Base-by-base conservation (phyloP, 2,113 vertebrate species). In the Erythrolamprus reginae region DNA sequence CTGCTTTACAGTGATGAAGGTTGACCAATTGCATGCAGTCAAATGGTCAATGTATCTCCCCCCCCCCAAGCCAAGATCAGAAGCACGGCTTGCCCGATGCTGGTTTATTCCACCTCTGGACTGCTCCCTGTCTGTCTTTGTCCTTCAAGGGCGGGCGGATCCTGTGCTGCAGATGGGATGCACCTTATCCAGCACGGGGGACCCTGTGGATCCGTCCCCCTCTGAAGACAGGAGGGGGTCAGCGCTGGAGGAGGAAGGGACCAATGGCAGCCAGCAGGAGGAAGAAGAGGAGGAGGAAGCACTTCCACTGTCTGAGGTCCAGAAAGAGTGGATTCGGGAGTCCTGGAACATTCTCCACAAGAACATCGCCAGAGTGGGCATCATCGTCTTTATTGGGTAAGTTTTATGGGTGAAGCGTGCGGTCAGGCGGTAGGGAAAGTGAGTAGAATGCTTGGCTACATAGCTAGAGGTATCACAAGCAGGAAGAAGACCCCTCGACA, bases 341-440 rank as follows among this genome's bases (percentile, higher is more conserved):
- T 89, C 90, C 65, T 94, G 93, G 93, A 21, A 15, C 8, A 1
- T 92, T 7, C 47, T 94, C 19, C 90, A 93, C 28, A 61, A 93
- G 19, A 90, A 93, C 48, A 94, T 94, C 8, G 82, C 90, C 1
- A 42, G 87, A 23, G 90, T 94, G 0, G 93, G 93, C 0, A 84
- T 94, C 58, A 93, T 94, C 1, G 89, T 94, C 89, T 94, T 94
- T 1, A 93, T 93, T n/a, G 55, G 92, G 93, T 94, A 56, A 88
- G n/a, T n/a, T n/a, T n/a, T n/a, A n/a, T n/a, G n/a, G n/a, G n/a
- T n/a, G n/a, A n/a, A n/a, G n/a, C n/a, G n/a, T n/a, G n/a, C n/a
- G n/a, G n/a, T n/a, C n/a, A n/a, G n/a, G n/a, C n/a, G n/a, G n/a
- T n/a, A n/a, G n/a, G n/a, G n/a, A n/a, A n/a, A n/a, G n/a, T n/a